phyloP scores from a whole-genome alignment of 1,140 invertebrate genomes.

The Temnothorax nylanderi region DNA sequence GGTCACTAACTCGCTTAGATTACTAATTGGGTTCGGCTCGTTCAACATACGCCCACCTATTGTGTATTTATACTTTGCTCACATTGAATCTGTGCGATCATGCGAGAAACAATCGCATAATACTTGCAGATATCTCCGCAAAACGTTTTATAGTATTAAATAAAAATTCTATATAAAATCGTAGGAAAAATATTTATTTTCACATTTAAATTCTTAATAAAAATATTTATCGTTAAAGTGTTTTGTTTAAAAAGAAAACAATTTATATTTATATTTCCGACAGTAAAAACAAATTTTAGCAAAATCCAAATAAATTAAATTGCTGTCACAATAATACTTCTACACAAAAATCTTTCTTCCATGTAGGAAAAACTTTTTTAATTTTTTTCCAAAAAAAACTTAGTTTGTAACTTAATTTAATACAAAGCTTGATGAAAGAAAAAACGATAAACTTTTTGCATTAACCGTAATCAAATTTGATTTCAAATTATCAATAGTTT shows the following conservation, averaged over 20 bases:
- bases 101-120: background rate
- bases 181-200: background rate
- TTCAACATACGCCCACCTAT: background rate
- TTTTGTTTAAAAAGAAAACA: background rate
- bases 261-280: background rate
- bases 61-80: background rate
- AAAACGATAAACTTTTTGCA: background rate
- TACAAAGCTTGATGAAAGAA: background rate
- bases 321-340: background rate
- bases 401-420: background rate
- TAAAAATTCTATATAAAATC: background rate
- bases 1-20: conserved; percentile 31
- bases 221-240: background rate
- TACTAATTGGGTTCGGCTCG: background rate
- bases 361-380: background rate
- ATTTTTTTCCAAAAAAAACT: background rate
- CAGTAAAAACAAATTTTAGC: background rate
- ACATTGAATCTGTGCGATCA: background rate
- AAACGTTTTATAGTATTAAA: background rate
- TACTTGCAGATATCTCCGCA: background rate
- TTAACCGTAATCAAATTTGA: background rate
- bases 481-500: background rate
- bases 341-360: background rate
- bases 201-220: background rate
- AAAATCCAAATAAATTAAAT: background rate